A percentile compares a stretch with the other conserved stretches of the same genome.
These are phyloP conservation scores for Conistra vaccinii DNA, from an alignment of 2,888 invertebrate species.

Conservation along the genomic window DNA sequence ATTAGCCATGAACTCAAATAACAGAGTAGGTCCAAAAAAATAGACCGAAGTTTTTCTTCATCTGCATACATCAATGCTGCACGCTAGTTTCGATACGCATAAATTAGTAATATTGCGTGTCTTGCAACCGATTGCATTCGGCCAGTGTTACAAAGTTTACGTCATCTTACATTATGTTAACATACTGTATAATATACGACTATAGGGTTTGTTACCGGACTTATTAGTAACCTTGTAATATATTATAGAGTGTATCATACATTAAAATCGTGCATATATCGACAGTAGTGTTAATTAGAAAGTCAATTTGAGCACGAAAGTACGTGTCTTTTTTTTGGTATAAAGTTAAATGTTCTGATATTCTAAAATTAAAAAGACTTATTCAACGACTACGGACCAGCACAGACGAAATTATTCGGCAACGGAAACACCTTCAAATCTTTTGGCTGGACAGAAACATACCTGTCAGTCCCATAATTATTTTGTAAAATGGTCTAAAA, in stretches of 20 bases:
- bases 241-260: slow-evolving; percentile 46
- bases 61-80: slow-evolving; percentile 33
- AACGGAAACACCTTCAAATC: not conserved
- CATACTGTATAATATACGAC: slow-evolving; percentile 24
- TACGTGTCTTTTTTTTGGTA: not conserved
- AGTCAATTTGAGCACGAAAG: slow-evolving; percentile 26
- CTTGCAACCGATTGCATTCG: slow-evolving; percentile 52
- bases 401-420: not conserved
- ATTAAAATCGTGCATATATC: slow-evolving; percentile 39
- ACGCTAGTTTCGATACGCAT: slow-evolving; percentile 51
- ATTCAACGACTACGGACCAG: not conserved
- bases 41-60: slow-evolving; percentile 17
- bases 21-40: slow-evolving; percentile 4
- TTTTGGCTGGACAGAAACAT: not conserved
- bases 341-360: not conserved
- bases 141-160: slow-evolving; percentile 57
- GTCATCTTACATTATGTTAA: slow-evolving; percentile 54
- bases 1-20: slow-evolving; percentile 34
- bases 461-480: no score
- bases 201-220: slow-evolving; percentile 47
- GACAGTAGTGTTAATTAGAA: slow-evolving; percentile 41
- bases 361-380: not conserved
- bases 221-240: slow-evolving; percentile 62
- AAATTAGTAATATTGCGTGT: slow-evolving; percentile 51
- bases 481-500: not conserved